phyloP scores from a whole-genome alignment of 2,888 invertebrate species.

The Watsonalla binaria region DNA sequence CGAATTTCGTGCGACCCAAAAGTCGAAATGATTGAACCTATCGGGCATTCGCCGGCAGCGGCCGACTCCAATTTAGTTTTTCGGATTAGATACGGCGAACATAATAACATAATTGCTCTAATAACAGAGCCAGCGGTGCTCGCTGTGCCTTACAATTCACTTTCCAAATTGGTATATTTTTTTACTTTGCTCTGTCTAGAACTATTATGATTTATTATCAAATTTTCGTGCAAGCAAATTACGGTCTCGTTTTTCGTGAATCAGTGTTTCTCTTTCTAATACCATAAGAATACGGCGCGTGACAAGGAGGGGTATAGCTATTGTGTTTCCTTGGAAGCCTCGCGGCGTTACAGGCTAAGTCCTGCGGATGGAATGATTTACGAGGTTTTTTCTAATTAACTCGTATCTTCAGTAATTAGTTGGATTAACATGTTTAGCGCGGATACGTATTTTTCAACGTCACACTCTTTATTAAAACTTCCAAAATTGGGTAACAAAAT shows the following conservation, averaged over 20 bases:
- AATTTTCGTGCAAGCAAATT: constrained; percentile 78
- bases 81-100: constrained; percentile 78
- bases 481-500: constrained; percentile 37
- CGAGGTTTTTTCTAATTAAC: constrained; percentile 66
- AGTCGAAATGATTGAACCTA: constrained; percentile 74
- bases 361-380: constrained; percentile 67
- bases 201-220: constrained; percentile 78
- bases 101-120: constrained; percentile 79
- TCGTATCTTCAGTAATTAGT: constrained; percentile 58
- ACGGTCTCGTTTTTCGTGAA: constrained; percentile 63
- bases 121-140: constrained; percentile 68
- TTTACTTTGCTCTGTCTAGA: constrained; percentile 72
- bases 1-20: constrained; percentile 77
- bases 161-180: constrained; percentile 78
- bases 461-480: constrained; percentile 44
- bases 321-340: constrained; percentile 64
- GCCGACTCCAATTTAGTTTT: constrained; percentile 77
- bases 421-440: constrained; percentile 65
- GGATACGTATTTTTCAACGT: constrained; percentile 56
- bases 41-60: constrained; percentile 76
- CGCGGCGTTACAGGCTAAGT: constrained; percentile 49
- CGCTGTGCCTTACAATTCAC: constrained; percentile 77
- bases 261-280: constrained; percentile 54
- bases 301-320: constrained; percentile 53
- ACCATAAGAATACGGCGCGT: constrained; percentile 22